Evolutionary conservation across 2,888 invertebrate genomes (phyloP).

Genomic region (Rhaphigaster nebulosa): DNA sequence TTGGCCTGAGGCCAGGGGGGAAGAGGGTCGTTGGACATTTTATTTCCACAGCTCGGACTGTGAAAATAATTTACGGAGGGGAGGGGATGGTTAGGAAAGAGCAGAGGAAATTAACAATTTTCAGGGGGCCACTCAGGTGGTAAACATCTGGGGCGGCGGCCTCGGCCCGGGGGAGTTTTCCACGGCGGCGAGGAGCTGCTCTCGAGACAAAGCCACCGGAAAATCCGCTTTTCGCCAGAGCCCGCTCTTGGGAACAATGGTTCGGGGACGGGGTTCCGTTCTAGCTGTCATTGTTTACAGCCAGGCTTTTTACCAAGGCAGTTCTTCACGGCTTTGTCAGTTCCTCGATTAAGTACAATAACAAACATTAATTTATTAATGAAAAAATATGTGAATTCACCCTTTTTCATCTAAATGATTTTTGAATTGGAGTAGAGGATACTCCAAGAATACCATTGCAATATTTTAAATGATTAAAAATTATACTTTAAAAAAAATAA

Average conservation of each 20-base stretch:
- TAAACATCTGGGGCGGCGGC: conserved; percentile 54
- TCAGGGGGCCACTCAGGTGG: conserved; percentile 61
- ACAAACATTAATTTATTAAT: not conserved
- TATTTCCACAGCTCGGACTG: conserved; percentile 39
- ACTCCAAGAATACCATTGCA: no score
- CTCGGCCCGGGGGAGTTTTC: not conserved
- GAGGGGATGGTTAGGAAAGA: conserved; percentile 30
- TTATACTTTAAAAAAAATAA: no score
- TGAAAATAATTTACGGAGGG: conserved; percentile 51
- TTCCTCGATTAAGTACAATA: not conserved
- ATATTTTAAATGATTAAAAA: no score
- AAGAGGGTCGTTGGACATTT: conserved; percentile 50
- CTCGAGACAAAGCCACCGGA: conserved; percentile 54
- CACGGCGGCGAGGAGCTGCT: not conserved
- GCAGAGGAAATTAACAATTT: conserved; percentile 64
- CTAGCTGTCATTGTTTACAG: conserved; percentile 38
- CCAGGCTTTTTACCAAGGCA: conserved; percentile 22
- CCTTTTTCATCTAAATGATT: no score
- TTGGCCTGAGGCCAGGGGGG: conserved; percentile 53
- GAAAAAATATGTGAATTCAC: not conserved
- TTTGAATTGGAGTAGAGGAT: no score
- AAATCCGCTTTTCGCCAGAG: conserved; percentile 52
- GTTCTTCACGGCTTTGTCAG: not conserved
- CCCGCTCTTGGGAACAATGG: conserved; percentile 33
- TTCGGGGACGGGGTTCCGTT: not conserved